Base-by-base conservation (phyloP, 2,113 vertebrate genomes). In the Eulemur macaco region DNA sequence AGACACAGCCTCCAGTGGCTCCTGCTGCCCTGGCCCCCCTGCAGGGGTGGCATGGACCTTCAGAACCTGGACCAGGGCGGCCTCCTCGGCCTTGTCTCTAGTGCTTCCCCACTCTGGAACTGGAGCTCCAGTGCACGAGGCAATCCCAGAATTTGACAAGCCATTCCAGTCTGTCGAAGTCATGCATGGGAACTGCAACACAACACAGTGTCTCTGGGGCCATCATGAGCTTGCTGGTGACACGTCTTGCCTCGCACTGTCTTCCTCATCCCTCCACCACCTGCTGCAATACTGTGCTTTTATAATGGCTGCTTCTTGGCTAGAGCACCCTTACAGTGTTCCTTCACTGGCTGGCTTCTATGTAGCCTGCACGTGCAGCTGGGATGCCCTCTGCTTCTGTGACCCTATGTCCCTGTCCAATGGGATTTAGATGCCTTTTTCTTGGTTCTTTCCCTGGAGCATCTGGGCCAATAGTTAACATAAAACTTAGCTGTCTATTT, bases 271-370 rank as follows among this genome's bases (percentile, higher is more conserved):
- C 21, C 34, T 31, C 23, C 0, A 1, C 54, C 31, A 27, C 21
- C 47, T 45, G 52, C 37, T 20, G 39, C 34, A 23, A 9, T 15
- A 29, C 68, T 13, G 8, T 45, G 54, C 52, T 52, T 86, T 66
- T 58, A 9, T 27, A 34, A 18, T 60, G n/a, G 21, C 76, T 52
- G 6, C 45, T 56, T 0, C 1, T 68, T 31, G 11, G 63, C 20
- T n/a, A 0, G 3, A 20, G 29, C 14, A 14, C 6, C 47, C n/a
- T n/a, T 12, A 0, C 0, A 2, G 42, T 4, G 21, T 56, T 69
- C 52, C 58, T 52, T 11, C 5, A 18, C 31, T 17, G n/a, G 17
- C 25, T 71, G 14, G 2, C 50, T 87, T 92, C 64, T 54, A n/a
- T 52, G 31, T 63, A 52, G 63, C 37, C 60, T 63, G 31, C 80